Evolutionary conservation across 2,797 vertebrate species (phyloP), one percentile per base, ranked within the genome.

Genomic region (Hemibagrus guttatus): DNA sequence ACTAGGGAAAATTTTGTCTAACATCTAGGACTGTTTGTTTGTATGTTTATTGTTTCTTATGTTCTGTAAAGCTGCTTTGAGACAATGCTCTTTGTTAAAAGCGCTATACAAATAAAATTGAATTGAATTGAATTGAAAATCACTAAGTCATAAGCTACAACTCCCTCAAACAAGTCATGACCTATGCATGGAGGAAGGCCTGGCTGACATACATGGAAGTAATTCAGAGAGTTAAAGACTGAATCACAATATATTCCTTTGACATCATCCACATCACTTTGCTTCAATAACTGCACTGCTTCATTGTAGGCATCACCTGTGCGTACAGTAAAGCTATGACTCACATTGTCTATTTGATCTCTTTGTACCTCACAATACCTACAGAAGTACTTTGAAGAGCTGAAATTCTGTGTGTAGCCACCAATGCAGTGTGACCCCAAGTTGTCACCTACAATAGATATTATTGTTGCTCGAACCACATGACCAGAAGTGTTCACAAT

Each of bases 131-230:
- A n/a, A n/a, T n/a, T n/a, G n/a, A n/a, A n/a, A n/a, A n/a, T 84
- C 23, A 79, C 74, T 7, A 85, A 12, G 54, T 90, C 85, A 90
- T 75, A 80, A 6, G 81, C 80, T 21, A 89, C 75, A 63, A 89
- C 81, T 3, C 90, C 90, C 69, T 89, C 84, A 85, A 88, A 88
- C 31, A 90, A 61, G 35, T 90, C 85, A 88, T 86, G 84, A 4
- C 74, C 84, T 59, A 85, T 76, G 54, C 86, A 87, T 68, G 81
- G 81, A 56, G 81, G 71, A 28, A 88, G 79, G 9, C 87, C 87
- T 69, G 80, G 84, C 79, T 87, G 88, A 56, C 69, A 84, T 26
- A 88, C 79, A 85, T 89, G 83, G 58, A 84, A 89, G 88, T 86
- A 69, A 49, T 82, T 72, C 14, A 87, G 68, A 17, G 84, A 39